Base-by-base conservation (phyloP, 1,140 invertebrate species). In the Polyergus mexicanus region DNA sequence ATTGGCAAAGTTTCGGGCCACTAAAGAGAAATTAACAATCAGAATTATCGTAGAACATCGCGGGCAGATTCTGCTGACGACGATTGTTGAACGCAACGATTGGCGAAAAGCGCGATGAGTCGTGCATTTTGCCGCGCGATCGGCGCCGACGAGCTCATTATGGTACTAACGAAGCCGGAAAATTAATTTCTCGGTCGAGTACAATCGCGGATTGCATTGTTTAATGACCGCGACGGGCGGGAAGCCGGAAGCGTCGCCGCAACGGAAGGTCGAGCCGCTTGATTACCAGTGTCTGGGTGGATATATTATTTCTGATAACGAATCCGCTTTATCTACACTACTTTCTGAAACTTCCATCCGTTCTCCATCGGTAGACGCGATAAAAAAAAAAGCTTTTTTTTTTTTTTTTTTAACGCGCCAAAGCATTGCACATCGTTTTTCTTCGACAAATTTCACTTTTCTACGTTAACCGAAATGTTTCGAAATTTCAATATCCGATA, bases 171-270 rank as follows among this genome's bases (percentile, higher is more conserved):
- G 89, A 90, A 90, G 84, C 86, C 86, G 86, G 89, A 90, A 90
- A 90, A 90, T 90, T 88, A 90, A 90, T 90, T 90, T 90, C 89
- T 86, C 89, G 89, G 63, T 41, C 74, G 77, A 75, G 51, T 81
- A 83, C 78, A 90, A 90, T 86, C 89, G 58, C 86, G 81, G 86
- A 90, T 90, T 78, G 86, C 89, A 89, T 90, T 90, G 89, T 90
- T 90, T 90, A 88, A 90, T 86, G 84, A 86, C 58, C 78, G 58
- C 80, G 56, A 84, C 51, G 88, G 38, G 66, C 75, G 88, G 63
- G 65, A 83, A 85, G 76, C 89, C 88, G 88, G 88, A 89, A 90
- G 38, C 60, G 32, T 32, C 62, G 16, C 0, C 74, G 47, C 66
- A 89, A 54, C 88, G 74, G 75, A 89, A 89, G 88, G 69, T 81